Evolutionary conservation across 2,113 vertebrate species (phyloP).

Genomic region (Ctenodactylus gundi): DNA sequence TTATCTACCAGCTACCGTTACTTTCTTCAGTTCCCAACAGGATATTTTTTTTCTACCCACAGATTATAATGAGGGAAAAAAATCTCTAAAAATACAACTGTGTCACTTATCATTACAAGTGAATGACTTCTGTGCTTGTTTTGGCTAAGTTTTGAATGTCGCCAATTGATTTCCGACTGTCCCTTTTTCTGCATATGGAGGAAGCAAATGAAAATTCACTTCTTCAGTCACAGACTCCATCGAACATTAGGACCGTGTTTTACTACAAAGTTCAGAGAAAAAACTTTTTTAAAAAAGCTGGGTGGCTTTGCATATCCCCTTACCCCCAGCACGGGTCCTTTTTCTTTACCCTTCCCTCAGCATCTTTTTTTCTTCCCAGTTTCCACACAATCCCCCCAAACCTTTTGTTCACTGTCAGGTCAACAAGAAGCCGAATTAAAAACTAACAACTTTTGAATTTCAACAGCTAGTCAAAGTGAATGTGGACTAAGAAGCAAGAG

Average conservation of each 20-base stretch:
- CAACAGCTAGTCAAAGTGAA: constrained; percentile 80
- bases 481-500: constrained; percentile 81
- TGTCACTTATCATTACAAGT: neutral
- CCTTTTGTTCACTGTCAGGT: constrained; percentile 78
- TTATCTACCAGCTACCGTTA: constrained; percentile 81
- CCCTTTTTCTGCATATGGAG: neutral
- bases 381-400: constrained; percentile 69
- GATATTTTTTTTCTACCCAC: constrained; percentile 16
- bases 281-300: neutral
- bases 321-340: neutral
- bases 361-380: neutral
- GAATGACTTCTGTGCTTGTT: neutral
- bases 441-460: constrained; percentile 85
- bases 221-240: neutral
- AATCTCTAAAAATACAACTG: constrained; percentile 27
- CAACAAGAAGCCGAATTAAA: constrained; percentile 83
- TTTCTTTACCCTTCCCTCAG: neutral
- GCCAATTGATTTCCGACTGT: neutral
- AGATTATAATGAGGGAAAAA: constrained; percentile 54
- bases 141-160: constrained; percentile 23
- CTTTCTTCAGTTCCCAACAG: constrained; percentile 71
- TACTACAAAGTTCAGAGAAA: constrained; percentile 64
- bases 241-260: constrained; percentile 19
- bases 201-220: constrained; percentile 21
- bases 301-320: neutral